phyloP scores from a whole-genome alignment of 2,888 invertebrate species.

The Apamea monoglypha region DNA sequence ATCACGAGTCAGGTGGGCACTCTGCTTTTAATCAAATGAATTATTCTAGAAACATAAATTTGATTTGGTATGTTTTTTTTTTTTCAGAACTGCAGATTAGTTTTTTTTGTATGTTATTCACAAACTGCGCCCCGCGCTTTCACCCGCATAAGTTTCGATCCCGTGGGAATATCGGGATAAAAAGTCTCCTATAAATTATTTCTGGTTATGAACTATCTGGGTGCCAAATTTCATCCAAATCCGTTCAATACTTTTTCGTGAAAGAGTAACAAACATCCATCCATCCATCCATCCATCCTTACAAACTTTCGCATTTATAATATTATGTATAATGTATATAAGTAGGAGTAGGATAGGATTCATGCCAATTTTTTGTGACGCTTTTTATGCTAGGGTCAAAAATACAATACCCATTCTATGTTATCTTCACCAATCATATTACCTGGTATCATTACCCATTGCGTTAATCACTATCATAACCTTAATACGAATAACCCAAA shows the following conservation, averaged over 20 bases:
- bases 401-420: not conserved
- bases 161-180: no score
- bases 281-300: no score
- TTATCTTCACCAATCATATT: not conserved
- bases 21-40: not conserved
- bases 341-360: not conserved
- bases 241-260: no score
- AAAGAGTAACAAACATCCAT: no score
- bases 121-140: no score
- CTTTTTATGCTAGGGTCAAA: not conserved
- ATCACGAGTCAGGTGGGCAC: not conserved
- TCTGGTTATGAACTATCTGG: no score
- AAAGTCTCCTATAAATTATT: no score
- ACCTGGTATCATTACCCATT: no score
- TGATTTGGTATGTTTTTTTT: not conserved
- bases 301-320: no score
- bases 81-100: not conserved
- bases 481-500: constrained; percentile 31
- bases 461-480: not conserved
- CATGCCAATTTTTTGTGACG: not conserved
- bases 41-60: not conserved
- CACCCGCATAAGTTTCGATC: no score
- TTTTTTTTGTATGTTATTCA: not conserved
- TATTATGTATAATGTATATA: no score
- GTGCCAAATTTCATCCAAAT: no score